Conservation (phyloP, 2,797 vertebrate species). For the Myiotriccus ornatus region DNA sequence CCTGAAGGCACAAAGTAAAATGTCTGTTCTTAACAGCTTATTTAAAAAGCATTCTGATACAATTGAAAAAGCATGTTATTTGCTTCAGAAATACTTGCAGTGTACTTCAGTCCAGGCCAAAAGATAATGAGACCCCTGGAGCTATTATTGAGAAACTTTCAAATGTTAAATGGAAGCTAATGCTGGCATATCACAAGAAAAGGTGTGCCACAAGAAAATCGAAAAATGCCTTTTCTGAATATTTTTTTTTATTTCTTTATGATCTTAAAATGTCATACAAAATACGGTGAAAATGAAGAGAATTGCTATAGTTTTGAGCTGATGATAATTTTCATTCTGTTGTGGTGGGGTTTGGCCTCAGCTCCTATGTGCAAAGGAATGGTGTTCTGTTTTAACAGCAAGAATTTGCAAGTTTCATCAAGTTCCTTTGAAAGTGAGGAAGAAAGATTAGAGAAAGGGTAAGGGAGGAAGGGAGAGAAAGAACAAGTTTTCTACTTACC, state of each 20-base stretch:
- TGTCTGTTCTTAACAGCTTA: not conserved
- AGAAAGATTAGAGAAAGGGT: not conserved
- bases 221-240: not conserved
- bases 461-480: not conserved
- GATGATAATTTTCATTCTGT: not conserved
- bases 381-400: not conserved
- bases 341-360: not conserved
- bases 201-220: not conserved
- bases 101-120: not conserved
- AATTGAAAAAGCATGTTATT: not conserved
- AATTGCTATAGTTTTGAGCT: not conserved
- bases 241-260: not conserved
- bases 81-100: not conserved
- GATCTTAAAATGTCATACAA: not conserved
- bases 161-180: not conserved
- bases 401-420: not conserved
- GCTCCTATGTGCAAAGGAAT: not conserved
- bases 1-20: not conserved
- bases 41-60: not conserved
- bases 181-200: not conserved
- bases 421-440: not conserved
- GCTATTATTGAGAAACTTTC: conserved; percentile 5
- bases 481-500: not conserved
- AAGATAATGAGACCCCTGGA: conserved; percentile 22
- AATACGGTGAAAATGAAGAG: not conserved